Conservation (phyloP, 2,888 invertebrate genomes). For the Cordilura impudica region DNA sequence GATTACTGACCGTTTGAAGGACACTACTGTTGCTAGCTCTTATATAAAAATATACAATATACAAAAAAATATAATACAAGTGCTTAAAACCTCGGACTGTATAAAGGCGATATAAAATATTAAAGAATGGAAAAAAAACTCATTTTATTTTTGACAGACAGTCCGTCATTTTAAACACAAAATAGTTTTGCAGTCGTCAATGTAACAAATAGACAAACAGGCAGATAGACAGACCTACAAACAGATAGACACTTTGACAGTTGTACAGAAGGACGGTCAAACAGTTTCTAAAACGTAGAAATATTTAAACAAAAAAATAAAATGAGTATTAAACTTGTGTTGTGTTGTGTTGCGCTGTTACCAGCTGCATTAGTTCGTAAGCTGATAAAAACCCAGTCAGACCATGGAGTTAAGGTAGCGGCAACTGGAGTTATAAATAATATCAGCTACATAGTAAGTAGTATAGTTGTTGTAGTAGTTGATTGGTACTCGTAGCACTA, state of each 20-base stretch:
- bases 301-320: not conserved
- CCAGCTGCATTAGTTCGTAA: too few relatives aligned
- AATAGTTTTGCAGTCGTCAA: constrained; percentile 35
- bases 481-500: not conserved
- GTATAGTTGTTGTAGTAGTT: too few relatives aligned
- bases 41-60: not conserved
- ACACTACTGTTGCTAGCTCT: constrained; percentile 35
- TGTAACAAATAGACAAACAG: not conserved
- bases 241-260: too few relatives aligned
- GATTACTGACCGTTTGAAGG: constrained; percentile 60
- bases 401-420: not conserved
- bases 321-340: too few relatives aligned
- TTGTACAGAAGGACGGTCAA: too few relatives aligned
- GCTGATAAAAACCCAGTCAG: not conserved
- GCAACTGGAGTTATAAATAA: not conserved
- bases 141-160: constrained; percentile 31
- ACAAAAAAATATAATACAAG: not conserved
- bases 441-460: not conserved
- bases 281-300: not conserved
- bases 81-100: not conserved
- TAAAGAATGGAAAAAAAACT: constrained; percentile 3
- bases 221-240: constrained; percentile 9
- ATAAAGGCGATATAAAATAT: not conserved
- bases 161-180: constrained; percentile 43
- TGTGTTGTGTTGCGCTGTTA: not conserved